Conservation (phyloP, 30 jellyfish, hydroid and myxozoan species). For the Chironex yamaguchii region DNA sequence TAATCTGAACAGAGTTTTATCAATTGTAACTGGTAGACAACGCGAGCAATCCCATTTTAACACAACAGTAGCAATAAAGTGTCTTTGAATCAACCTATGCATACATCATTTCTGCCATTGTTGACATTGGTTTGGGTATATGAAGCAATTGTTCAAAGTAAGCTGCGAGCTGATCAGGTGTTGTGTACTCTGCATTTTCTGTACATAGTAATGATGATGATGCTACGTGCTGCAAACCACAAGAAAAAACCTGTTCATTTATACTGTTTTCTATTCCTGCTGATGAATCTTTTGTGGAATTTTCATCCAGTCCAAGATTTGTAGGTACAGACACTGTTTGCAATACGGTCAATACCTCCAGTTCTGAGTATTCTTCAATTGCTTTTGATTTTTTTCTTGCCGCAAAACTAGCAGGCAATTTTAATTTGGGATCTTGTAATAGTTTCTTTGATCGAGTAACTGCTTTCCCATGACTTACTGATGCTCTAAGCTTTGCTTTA, state of each 20-base stretch:
- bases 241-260: neutral
- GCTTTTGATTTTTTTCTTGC: neutral
- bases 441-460: neutral
- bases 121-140: constrained; percentile 99
- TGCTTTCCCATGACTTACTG: neutral
- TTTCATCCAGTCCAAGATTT: too few relatives aligned
- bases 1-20: too few relatives aligned
- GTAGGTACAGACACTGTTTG: too few relatives aligned
- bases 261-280: neutral
- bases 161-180: constrained; percentile 90
- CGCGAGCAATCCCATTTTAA: too few relatives aligned
- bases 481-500: neutral
- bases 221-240: neutral
- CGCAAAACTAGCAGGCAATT: neutral
- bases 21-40: too few relatives aligned
- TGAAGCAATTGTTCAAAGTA: constrained; percentile 80
- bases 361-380: neutral
- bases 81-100: too few relatives aligned
- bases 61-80: too few relatives aligned
- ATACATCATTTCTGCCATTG: constrained; percentile 99
- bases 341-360: neutral
- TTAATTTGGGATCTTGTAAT: neutral
- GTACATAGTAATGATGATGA: neutral
- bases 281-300: too few relatives aligned
- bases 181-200: constrained; percentile 51